These are phyloP conservation scores for Ceratoteleas bidentatus DNA, from an alignment of 1,140 invertebrate species.

Conservation along the genomic window DNA sequence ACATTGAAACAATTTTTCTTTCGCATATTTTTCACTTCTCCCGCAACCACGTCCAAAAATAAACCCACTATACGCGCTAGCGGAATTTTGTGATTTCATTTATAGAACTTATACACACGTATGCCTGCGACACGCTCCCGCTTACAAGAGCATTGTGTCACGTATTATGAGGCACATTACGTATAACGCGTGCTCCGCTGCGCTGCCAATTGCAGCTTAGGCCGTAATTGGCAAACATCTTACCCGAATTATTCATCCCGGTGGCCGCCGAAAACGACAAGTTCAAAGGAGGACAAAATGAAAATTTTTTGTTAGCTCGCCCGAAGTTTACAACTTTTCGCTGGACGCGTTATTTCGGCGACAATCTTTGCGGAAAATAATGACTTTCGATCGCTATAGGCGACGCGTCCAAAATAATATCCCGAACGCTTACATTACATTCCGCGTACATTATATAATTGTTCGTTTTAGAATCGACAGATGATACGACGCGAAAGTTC, in stretches of 20 bases:
- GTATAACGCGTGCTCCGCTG: constrained; percentile 20
- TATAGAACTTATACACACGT: constrained; percentile 56
- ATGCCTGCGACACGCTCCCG: constrained; percentile 25
- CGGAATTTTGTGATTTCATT: constrained; percentile 63
- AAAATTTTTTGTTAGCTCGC: too few species aligned
- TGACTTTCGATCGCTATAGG: too few species aligned
- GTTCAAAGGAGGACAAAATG: constrained; percentile 37
- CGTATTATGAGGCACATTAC: constrained; percentile 58
- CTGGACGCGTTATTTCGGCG: too few species aligned
- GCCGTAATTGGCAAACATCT: constrained; percentile 60
- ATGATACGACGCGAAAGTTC: too few species aligned
- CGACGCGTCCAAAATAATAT: too few species aligned
- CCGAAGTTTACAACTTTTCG: too few species aligned
- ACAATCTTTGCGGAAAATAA: too few species aligned
- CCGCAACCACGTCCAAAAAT: constrained; percentile 51
- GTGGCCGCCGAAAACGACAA: constrained; percentile 50
- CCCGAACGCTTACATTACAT: too few species aligned
- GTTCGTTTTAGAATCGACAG: too few species aligned
- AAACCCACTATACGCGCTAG: constrained; percentile 52
- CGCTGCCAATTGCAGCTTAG: constrained; percentile 50
- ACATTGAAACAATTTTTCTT: constrained; percentile 64
- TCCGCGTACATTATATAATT: too few species aligned
- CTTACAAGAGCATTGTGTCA: constrained; percentile 55
- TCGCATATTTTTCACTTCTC: constrained; percentile 56
- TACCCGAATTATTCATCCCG: constrained; percentile 47